phyloP scores from a whole-genome alignment of 92 coral and sea anemone species.

The Zoanthus sociatus region DNA sequence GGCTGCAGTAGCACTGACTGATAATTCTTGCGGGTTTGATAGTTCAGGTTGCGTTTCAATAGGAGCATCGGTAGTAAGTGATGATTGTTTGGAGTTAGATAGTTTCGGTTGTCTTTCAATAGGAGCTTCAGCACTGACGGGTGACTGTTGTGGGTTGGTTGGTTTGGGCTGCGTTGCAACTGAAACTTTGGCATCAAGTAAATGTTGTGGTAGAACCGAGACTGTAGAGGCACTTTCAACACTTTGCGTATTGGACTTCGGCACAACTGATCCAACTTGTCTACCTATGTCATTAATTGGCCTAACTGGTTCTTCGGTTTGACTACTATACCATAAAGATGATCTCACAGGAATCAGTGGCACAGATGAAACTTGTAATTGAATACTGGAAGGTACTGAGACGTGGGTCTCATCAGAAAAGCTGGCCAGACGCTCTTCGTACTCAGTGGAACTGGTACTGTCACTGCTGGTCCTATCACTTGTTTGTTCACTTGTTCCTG shows the following conservation, averaged over 20 bases:
- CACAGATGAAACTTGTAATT: slow-evolving; percentile 19
- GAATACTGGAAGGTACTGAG: slow-evolving; percentile 11
- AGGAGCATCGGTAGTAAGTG: slow-evolving; percentile 35
- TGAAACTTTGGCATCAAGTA: slow-evolving; percentile 36
- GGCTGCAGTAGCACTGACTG: slow-evolving; percentile 37
- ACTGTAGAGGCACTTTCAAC: slow-evolving; percentile 22
- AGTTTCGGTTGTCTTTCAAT: background rate
- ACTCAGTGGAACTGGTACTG: slow-evolving; percentile 3
- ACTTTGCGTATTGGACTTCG: background rate
- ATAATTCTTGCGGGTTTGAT: background rate
- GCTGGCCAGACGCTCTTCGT: slow-evolving; percentile 25
- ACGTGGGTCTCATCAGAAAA: background rate
- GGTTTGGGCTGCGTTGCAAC: slow-evolving; percentile 61
- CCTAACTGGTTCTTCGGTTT: background rate
- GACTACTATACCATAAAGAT: background rate
- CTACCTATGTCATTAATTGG: background rate
- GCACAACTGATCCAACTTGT: background rate
- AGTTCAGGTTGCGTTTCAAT: slow-evolving; percentile 68
- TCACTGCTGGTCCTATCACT: slow-evolving; percentile 12
- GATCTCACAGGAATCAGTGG: slow-evolving; percentile 17
- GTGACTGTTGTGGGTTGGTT: slow-evolving; percentile 31
- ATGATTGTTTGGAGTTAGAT: background rate
- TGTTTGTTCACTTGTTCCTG: background rate
- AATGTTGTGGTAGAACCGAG: slow-evolving; percentile 46
- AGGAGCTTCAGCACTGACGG: background rate